A percentile compares a stretch with the other conserved stretches of the same genome.
Evolutionary conservation across 2,113 vertebrate genomes (phyloP).

Genomic region (Malurus elegans): DNA sequence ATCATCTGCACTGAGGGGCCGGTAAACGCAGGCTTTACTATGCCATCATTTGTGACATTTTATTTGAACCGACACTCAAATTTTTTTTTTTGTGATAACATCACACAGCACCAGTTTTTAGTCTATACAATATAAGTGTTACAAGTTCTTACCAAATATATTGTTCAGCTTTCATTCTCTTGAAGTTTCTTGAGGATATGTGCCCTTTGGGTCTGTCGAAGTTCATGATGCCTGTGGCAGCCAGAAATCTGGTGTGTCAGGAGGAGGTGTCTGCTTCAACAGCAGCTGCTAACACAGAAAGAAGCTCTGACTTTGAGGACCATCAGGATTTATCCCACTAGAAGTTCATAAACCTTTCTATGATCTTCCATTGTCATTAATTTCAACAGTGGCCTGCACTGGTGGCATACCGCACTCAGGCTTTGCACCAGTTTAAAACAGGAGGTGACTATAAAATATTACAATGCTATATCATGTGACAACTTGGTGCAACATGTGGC

Average conservation of each 20-base stretch:
- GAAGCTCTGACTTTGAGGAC: not conserved
- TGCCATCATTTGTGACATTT: not conserved
- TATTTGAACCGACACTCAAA: not conserved
- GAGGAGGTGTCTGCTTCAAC: not conserved
- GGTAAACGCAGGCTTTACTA: not conserved
- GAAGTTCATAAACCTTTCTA: not conserved
- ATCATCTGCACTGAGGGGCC: not conserved
- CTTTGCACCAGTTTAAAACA: not conserved
- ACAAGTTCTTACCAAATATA: not conserved
- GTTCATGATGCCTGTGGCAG: fast-evolving
- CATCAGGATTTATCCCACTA: not conserved
- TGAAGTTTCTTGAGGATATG: not conserved
- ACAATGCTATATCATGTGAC: fast-evolving
- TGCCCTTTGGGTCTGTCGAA: not conserved
- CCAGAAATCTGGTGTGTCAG: not conserved
- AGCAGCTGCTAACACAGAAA: not conserved
- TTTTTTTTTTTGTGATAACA: fast-evolving
- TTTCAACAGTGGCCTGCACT: not conserved
- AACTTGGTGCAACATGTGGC: not conserved
- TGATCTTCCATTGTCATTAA: not conserved
- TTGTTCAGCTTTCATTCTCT: not conserved
- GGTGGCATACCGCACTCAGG: too few species aligned
- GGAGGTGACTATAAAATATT: not conserved
- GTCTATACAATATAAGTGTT: not conserved
- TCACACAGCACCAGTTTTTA: not conserved